phyloP scores from a whole-genome alignment of 2,888 invertebrate genomes.

The Tigriopus californicus region DNA sequence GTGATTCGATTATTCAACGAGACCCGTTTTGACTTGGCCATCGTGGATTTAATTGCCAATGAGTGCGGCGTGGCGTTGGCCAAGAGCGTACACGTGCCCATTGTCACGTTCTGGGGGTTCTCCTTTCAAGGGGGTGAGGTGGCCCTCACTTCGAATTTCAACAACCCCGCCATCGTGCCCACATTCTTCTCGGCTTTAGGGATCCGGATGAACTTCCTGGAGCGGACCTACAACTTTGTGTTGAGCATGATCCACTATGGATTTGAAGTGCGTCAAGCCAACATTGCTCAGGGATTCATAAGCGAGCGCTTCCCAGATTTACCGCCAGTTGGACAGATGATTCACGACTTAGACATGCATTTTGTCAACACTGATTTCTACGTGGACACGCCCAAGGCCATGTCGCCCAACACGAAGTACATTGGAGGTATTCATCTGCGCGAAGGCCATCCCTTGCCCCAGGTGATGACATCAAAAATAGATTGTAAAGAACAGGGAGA shows the following conservation, averaged over 20 bases:
- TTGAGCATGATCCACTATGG: slow-evolving; percentile 22
- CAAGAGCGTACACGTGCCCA: slow-evolving; percentile 22
- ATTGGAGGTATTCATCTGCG: slow-evolving; percentile 30
- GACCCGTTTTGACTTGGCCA: slow-evolving; percentile 6
- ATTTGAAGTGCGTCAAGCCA: slow-evolving; percentile 22
- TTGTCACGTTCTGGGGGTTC: slow-evolving; percentile 25
- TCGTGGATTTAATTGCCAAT: slow-evolving; percentile 19
- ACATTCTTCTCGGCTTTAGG: slow-evolving; percentile 22
- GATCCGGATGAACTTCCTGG: slow-evolving; percentile 22
- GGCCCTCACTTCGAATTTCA: slow-evolving; percentile 22
- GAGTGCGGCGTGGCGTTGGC: slow-evolving; percentile 24
- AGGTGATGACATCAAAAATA: too few relatives aligned
- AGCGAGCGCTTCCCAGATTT: slow-evolving; percentile 21
- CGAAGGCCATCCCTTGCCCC: slow-evolving; percentile 26
- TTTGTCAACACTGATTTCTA: slow-evolving; percentile 28
- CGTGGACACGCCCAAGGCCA: slow-evolving; percentile 26
- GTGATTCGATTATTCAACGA: neutral
- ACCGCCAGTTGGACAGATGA: slow-evolving; percentile 22
- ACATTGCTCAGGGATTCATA: slow-evolving; percentile 21
- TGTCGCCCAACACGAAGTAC: slow-evolving; percentile 27
- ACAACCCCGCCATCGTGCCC: slow-evolving; percentile 23
- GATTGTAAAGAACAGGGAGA: too few relatives aligned
- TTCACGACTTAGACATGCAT: slow-evolving; percentile 23
- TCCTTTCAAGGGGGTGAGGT: slow-evolving; percentile 24
- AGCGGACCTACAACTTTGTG: slow-evolving; percentile 22